Percentiles rank a stretch among this genome's conserved stretches.
Evolutionary conservation across 2,888 invertebrate genomes (phyloP).

Genomic region (Arge pagana): DNA sequence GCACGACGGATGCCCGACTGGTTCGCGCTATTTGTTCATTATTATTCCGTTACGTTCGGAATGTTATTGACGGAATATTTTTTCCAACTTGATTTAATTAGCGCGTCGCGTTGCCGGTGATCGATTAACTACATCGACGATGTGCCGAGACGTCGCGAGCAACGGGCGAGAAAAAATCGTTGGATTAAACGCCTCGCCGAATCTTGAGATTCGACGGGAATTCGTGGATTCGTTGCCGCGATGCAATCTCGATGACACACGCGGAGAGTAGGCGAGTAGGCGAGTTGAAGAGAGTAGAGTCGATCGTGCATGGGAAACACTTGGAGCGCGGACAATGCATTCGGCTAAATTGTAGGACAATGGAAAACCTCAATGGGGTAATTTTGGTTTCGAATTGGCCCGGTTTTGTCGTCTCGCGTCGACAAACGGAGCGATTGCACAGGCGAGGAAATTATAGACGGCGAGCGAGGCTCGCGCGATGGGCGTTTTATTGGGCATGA

Average conservation of each 20-base stretch:
- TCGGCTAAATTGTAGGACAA: conserved; percentile 4
- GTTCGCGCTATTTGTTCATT: too few species aligned
- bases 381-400: conserved; percentile 52
- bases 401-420: conserved; percentile 16
- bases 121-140: too few species aligned
- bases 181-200: not conserved
- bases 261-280: conserved; percentile 5
- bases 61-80: too few species aligned
- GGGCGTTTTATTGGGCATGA: conserved; percentile 21
- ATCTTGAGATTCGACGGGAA: not conserved
- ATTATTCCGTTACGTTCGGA: too few species aligned
- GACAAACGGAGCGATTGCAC: conserved; percentile 11
- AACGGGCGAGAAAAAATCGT: not conserved
- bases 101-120: too few species aligned
- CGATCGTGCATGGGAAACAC: conserved; percentile 25
- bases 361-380: conserved; percentile 37
- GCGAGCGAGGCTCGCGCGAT: conserved; percentile 13
- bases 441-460: conserved; percentile 10
- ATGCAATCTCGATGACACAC: too few species aligned
- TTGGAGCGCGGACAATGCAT: conserved; percentile 22
- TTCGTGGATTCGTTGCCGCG: not conserved
- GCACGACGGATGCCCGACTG: too few species aligned
- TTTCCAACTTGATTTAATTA: too few species aligned
- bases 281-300: not conserved
- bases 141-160: not conserved